Conservation (phyloP, 53 echinoderm and acorn worm species). For the Holothuria scabra region DNA sequence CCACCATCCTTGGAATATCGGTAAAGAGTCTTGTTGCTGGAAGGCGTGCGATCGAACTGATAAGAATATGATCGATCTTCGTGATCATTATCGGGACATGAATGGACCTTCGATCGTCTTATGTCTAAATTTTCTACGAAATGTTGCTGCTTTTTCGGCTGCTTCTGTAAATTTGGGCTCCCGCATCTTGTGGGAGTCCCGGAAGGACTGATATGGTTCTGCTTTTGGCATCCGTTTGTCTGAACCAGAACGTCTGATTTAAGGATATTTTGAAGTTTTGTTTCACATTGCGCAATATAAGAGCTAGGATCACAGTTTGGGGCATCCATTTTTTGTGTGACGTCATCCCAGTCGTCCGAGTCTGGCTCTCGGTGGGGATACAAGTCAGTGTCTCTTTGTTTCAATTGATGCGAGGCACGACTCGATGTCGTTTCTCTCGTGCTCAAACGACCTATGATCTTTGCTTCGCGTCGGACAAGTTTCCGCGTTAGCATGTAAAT, state of each 20-base stretch:
- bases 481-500: conserved; percentile 87
- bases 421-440: conserved; percentile 70
- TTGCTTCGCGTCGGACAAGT: conserved; percentile 77
- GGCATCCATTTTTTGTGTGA: conserved; percentile 60
- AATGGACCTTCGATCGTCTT: conserved; percentile 41
- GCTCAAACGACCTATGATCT: conserved; percentile 82
- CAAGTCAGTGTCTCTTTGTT: conserved; percentile 50
- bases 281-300: conserved; percentile 48
- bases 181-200: conserved; percentile 3
- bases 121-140: conserved; percentile 40
- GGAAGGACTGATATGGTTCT: conserved; percentile 44
- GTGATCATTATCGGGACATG: conserved; percentile 28
- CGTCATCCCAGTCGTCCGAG: conserved; percentile 74
- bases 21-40: conserved; percentile 67
- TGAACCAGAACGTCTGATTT: conserved; percentile 24
- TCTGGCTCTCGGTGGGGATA: conserved; percentile 60
- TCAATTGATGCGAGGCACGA: conserved; percentile 56
- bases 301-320: conserved; percentile 62
- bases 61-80: conserved; percentile 45
- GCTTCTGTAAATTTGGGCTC: background rate
- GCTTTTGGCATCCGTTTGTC: conserved; percentile 46
- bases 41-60: conserved; percentile 59
- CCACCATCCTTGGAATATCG: conserved; percentile 53
- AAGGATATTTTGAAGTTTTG: conserved; percentile 25
- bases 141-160: conserved; percentile 26